Base-by-base conservation (phyloP, 2,797 vertebrate species). In the Macropus fuliginosus region DNA sequence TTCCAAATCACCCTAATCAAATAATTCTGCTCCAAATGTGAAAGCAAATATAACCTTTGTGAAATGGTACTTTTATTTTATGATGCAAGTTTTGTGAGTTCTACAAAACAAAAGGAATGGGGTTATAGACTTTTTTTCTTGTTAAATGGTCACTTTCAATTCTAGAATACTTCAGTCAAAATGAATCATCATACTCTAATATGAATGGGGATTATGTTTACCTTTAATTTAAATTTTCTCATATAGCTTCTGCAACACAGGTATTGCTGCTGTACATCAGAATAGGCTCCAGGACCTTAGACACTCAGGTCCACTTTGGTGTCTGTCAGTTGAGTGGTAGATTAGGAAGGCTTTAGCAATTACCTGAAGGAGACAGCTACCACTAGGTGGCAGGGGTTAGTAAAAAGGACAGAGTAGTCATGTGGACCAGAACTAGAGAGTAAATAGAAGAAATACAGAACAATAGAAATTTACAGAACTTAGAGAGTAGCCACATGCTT, bases 1-100 rank as follows among this genome's bases (percentile, higher is more conserved):
- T 98, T 96, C 95, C 93, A 97, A 96, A 93, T 96, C 54, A 92
- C 29, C 96, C 97, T 98, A 97, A 97, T 96, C 96, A 97, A 98
- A 55, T 96, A 90, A 96, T 95, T 96, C 56, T 94, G 92, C 92
- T 97, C 93, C 94, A 97, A 94, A 96, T 96, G 96, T 50, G 94
- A 92, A 97, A 97, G 97, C 5, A 98, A 96, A 96, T 95, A 81
- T 94, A 97, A 96, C 91, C 93, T 97, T 97, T 97, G 62, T 93
- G 93, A 95, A 92, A 95, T 91, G 34, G 27, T 40, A 74, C 56
- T 40, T 31, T 21, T 95, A 31, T 52, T 91, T 94, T 56, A 57
- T 54, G 62, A 95, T 96, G 96, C 93, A 92, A 94, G 62, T 95
- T 97, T 92, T 31, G 9, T 96, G 91, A 94, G 21, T 10, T 94